phyloP scores from a whole-genome alignment of 2,113 vertebrate species.

The Myrmecobius fasciatus region DNA sequence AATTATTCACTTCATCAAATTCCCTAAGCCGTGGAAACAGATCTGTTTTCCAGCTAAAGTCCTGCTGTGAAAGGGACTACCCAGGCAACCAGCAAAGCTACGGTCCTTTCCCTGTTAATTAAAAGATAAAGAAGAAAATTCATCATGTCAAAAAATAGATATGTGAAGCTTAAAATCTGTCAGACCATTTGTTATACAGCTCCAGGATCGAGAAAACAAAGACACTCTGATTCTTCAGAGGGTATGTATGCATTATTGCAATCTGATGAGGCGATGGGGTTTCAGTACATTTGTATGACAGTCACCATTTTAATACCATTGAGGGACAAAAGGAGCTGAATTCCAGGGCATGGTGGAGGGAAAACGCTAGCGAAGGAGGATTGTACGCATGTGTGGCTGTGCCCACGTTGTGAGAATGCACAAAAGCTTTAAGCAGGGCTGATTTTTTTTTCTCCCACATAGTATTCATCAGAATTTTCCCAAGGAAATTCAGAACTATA shows the following conservation, averaged over 20 bases:
- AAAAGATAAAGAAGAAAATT: conserved; percentile 65
- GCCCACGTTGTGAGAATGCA: conserved; percentile 29
- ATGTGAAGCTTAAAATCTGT: conserved; percentile 89
- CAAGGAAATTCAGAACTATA: conserved; percentile 1
- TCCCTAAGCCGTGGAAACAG: conserved; percentile 79
- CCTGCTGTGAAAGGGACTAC: conserved; percentile 64
- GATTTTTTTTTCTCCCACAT: background rate
- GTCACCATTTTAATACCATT: conserved; percentile 39
- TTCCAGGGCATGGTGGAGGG: conserved; percentile 45
- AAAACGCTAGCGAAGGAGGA: conserved; percentile 16
- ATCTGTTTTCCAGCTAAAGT: conserved; percentile 67
- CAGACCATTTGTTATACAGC: conserved; percentile 90
- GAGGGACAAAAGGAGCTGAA: conserved; percentile 47
- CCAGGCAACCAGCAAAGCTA: conserved; percentile 46
- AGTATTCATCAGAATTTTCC: conserved; percentile 42
- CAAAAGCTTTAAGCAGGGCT: background rate
- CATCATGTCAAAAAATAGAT: conserved; percentile 89
- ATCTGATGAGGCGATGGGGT: background rate
- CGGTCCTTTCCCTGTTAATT: conserved; percentile 68
- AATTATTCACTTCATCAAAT: conserved; percentile 91
- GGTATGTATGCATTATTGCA: conserved; percentile 79
- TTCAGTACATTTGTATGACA: conserved; percentile 42
- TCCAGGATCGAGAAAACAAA: conserved; percentile 83
- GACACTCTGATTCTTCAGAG: conserved; percentile 75
- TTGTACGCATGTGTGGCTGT: conserved; percentile 32